These are phyloP conservation scores for Parasteatoda tepidariorum DNA, from an alignment of 1,140 invertebrate genomes.

Conservation along the genomic window DNA sequence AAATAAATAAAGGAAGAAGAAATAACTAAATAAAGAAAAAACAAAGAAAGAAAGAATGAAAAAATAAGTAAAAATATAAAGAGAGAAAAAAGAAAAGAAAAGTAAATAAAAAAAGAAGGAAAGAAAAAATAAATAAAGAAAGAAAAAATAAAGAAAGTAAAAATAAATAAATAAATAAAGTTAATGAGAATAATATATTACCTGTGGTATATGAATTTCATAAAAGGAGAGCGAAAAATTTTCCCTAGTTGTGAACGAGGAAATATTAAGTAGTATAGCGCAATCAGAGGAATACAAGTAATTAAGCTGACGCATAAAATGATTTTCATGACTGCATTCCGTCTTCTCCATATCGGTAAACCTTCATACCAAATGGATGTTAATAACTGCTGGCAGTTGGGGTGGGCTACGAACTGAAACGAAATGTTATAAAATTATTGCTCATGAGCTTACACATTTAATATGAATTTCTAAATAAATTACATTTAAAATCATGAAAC, in stretches of 20 bases:
- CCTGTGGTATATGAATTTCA: slow-evolving; percentile 75
- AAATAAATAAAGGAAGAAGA: no score
- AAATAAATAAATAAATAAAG: neutral
- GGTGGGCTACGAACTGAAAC: slow-evolving; percentile 73
- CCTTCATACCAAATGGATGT: slow-evolving; percentile 74
- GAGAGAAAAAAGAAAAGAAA: no score
- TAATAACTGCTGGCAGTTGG: slow-evolving; percentile 73
- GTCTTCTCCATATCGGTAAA: slow-evolving; percentile 71
- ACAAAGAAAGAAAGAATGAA: no score
- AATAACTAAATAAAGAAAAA: no score
- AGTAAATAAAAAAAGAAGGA: no score
- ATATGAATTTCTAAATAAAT: neutral
- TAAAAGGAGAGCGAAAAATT: slow-evolving; percentile 72
- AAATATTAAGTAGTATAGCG: slow-evolving; percentile 71
- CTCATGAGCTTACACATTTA: neutral
- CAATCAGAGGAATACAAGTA: slow-evolving; percentile 70
- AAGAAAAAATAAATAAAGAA: no score
- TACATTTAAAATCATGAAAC: neutral
- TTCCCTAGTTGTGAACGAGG: slow-evolving; percentile 71
- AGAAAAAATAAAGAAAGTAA: neutral
- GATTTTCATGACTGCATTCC: slow-evolving; percentile 70
- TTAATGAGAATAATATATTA: slow-evolving; percentile 18
- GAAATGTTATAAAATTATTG: neutral
- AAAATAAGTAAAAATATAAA: no score
- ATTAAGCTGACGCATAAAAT: slow-evolving; percentile 71